A percentile compares a stretch with the other conserved stretches of the same genome.
Evolutionary conservation across 2,888 invertebrate species (phyloP).

Genomic region (Diarsia dahlii): DNA sequence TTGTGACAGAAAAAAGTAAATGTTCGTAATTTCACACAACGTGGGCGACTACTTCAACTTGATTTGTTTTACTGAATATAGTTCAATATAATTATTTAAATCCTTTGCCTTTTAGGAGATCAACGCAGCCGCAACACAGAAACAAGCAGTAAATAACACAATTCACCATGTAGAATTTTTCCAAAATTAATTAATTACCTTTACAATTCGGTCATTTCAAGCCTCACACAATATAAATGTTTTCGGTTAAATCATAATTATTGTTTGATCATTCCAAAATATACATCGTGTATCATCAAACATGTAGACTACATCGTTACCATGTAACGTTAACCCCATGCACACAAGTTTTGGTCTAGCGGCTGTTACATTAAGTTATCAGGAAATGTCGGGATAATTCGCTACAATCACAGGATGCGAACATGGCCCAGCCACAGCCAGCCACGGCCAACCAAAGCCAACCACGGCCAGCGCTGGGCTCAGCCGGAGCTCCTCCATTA

Average conservation of each 20-base stretch:
- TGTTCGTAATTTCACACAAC: neutral
- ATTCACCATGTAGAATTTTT: neutral
- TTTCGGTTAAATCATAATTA: neutral
- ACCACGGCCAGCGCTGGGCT: constrained; percentile 9
- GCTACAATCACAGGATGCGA: constrained; percentile 8
- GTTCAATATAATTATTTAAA: neutral
- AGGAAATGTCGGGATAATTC: constrained; percentile 3
- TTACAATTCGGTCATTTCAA: neutral
- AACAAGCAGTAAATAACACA: neutral
- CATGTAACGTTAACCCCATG: neutral
- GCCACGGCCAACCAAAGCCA: neutral
- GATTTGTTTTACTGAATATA: neutral
- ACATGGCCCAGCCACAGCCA: neutral
- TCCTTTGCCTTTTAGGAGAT: too few species aligned
- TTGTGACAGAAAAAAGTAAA: neutral
- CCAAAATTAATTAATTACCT: too few species aligned
- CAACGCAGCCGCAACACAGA: neutral
- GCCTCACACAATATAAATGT: neutral
- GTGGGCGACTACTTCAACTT: neutral
- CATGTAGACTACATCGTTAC: neutral
- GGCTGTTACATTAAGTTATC: neutral
- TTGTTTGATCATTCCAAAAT: neutral
- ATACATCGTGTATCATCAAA: neutral
- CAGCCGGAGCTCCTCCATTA: constrained; percentile 2
- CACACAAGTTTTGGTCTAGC: neutral